These are phyloP conservation scores for Acanthosoma haemorrhoidale DNA, from an alignment of 2,888 invertebrate genomes.

Conservation along the genomic window DNA sequence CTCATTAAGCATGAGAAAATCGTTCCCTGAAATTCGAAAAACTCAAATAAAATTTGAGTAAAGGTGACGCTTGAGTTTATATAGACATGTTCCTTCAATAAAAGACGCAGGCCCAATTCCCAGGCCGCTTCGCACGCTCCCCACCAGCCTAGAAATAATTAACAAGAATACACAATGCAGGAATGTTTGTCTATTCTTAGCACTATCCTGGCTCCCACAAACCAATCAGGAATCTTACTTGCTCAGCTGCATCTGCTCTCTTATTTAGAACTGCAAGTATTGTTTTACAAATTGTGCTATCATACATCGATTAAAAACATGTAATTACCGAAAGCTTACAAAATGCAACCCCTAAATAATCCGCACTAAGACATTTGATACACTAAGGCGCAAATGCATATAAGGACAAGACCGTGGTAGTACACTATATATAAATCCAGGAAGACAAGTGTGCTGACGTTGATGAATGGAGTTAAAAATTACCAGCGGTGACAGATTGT, in stretches of 20 bases:
- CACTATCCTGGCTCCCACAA: not conserved
- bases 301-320: too few species aligned
- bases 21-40: too few species aligned
- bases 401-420: not conserved
- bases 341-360: not conserved
- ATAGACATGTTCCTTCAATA: too few species aligned
- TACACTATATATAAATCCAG: not conserved
- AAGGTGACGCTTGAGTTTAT: too few species aligned
- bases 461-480: slow-evolving; percentile 14
- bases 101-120: not conserved
- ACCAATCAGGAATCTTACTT: not conserved
- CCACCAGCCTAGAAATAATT: not conserved
- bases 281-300: too few species aligned
- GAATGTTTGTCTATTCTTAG: slow-evolving; percentile 21
- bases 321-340: not conserved
- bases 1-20: too few species aligned
- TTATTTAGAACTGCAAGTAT: too few species aligned
- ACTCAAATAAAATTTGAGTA: too few species aligned
- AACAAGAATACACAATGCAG: slow-evolving; percentile 15
- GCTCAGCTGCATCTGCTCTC: not conserved
- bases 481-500: too few species aligned
- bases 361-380: not conserved
- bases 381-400: not conserved
- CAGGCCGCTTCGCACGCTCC: not conserved
- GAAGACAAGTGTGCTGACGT: not conserved